Conservation (phyloP, 2,888 invertebrate species). For the Bombylius major region DNA sequence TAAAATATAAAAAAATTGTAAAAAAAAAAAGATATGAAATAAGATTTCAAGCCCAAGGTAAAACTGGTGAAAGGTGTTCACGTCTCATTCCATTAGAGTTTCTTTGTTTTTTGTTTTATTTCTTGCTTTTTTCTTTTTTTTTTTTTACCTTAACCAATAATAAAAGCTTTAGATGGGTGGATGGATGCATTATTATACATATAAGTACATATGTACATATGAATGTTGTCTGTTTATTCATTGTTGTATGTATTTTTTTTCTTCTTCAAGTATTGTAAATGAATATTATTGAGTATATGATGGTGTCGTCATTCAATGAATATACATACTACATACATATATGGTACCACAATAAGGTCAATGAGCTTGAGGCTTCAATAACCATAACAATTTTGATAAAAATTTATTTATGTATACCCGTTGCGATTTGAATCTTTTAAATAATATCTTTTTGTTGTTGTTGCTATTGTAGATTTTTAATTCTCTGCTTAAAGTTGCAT, state of each 20-base stretch:
- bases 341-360: not conserved
- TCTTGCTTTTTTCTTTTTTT: no score
- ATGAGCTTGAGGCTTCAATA: not conserved
- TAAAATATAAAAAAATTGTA: not conserved
- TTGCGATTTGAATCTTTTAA: not conserved
- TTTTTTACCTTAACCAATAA: no score
- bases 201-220: no score
- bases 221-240: not conserved
- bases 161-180: no score
- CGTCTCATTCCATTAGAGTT: not conserved
- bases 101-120: not conserved
- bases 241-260: not conserved
- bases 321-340: no score
- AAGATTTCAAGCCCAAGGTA: slow-evolving; percentile 2
- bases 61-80: slow-evolving; percentile 8
- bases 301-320: no score
- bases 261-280: not conserved
- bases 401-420: not conserved
- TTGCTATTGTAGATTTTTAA: no score
- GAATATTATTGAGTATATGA: no score
- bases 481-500: no score
- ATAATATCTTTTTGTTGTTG: no score
- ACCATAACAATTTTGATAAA: not conserved
- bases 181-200: no score
- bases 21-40: not conserved